These are phyloP conservation scores for Gari tellinella DNA, from an alignment of 2,888 invertebrate genomes.

Conservation along the genomic window DNA sequence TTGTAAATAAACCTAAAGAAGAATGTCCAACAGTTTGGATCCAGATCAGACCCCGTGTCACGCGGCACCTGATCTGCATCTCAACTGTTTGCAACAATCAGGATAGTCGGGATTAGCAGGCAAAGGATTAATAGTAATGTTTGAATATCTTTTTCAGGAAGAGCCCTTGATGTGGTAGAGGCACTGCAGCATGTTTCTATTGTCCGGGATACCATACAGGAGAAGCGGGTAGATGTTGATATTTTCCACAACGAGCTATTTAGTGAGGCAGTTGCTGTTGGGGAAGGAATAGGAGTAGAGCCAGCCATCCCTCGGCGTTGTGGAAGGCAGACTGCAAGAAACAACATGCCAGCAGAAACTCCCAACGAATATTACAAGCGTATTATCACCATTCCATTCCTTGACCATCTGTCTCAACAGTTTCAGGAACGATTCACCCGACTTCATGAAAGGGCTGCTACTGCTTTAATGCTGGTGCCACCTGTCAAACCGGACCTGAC, in stretches of 20 bases:
- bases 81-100: too few relatives aligned
- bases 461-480: neutral
- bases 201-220: neutral
- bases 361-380: neutral
- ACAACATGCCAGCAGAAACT: neutral
- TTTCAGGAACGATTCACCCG: neutral
- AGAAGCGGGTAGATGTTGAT: neutral
- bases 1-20: too few relatives aligned
- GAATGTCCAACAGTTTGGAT: too few relatives aligned
- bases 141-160: neutral
- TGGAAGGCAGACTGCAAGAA: neutral
- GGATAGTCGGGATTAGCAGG: too few relatives aligned
- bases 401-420: neutral
- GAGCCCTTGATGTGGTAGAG: neutral
- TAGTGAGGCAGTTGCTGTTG: neutral
- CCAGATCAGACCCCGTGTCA: too few relatives aligned
- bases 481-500: neutral
- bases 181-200: neutral
- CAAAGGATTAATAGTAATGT: too few relatives aligned
- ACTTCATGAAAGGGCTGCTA: neutral
- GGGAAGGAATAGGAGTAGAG: neutral
- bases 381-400: neutral
- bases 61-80: too few relatives aligned
- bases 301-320: too few relatives aligned
- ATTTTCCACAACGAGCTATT: neutral